These are phyloP conservation scores for Helogale parvula DNA, from an alignment of 2,113 vertebrate genomes.

Conservation along the genomic window DNA sequence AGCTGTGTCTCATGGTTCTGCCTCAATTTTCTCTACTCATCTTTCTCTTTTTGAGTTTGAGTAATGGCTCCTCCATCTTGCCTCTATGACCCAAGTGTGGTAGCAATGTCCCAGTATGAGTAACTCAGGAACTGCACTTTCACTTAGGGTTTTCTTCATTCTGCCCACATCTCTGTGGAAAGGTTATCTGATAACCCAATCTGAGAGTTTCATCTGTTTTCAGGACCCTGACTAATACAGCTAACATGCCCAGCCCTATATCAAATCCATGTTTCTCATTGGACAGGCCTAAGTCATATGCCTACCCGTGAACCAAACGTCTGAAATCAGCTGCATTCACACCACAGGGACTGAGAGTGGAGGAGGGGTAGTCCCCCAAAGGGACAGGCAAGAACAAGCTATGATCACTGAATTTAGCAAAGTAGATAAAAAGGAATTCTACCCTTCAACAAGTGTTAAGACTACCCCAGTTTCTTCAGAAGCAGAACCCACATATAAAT, in stretches of 20 bases:
- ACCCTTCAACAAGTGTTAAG: slow-evolving; percentile 1
- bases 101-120: background rate
- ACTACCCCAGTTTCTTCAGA: slow-evolving; percentile 50
- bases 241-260: background rate
- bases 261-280: slow-evolving; percentile 1
- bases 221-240: background rate
- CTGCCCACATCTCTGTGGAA: background rate
- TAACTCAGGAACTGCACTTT: background rate
- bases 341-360: background rate
- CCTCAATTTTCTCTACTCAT: background rate
- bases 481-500: slow-evolving; percentile 22
- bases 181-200: slow-evolving; percentile 16
- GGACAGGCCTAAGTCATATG: background rate
- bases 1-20: background rate
- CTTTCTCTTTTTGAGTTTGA: background rate
- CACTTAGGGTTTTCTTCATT: background rate
- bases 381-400: background rate
- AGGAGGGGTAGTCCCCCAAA: background rate
- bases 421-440: slow-evolving; percentile 41
- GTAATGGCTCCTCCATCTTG: background rate
- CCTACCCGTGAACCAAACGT: background rate
- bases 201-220: slow-evolving; percentile 8
- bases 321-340: slow-evolving; percentile 29
- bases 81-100: background rate
- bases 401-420: slow-evolving; percentile 55